A percentile compares a stretch with the other conserved stretches of the same genome.
phyloP scores from a whole-genome alignment of 2,797 vertebrate genomes.

The Chiloscyllium punctatum region DNA sequence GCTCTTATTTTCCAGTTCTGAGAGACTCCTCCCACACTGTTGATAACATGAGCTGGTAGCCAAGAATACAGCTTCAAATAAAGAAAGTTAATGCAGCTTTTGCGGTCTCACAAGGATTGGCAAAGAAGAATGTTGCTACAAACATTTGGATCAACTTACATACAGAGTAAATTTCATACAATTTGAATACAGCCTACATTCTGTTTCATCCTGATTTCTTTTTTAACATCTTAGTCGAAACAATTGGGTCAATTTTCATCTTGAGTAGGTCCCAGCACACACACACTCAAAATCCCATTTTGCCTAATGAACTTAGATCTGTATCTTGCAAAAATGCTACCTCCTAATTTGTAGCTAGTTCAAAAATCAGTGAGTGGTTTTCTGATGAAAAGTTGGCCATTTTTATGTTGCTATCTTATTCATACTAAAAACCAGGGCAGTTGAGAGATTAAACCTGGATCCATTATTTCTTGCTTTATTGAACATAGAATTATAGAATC shows the following conservation, averaged over 20 bases:
- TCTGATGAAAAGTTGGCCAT: not conserved
- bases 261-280: not conserved
- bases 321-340: not conserved
- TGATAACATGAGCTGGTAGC: not conserved
- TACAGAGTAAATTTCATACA: not conserved
- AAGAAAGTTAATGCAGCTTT: not conserved
- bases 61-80: not conserved
- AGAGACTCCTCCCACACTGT: not conserved
- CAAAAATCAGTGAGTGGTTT: not conserved
- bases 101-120: not conserved
- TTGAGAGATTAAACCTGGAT: not conserved
- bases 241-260: not conserved
- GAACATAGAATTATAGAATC: not conserved
- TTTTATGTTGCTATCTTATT: not conserved
- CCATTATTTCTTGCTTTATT: not conserved
- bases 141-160: constrained; percentile 3
- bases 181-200: not conserved
- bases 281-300: not conserved
- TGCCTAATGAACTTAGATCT: not conserved
- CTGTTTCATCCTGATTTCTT: not conserved
- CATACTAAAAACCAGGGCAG: not conserved
- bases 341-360: not conserved
- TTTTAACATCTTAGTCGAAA: not conserved
- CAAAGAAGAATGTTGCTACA: not conserved
- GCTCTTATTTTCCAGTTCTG: not conserved